phyloP scores from a whole-genome alignment of 2,888 invertebrate species.

The Eudemis profundana region DNA sequence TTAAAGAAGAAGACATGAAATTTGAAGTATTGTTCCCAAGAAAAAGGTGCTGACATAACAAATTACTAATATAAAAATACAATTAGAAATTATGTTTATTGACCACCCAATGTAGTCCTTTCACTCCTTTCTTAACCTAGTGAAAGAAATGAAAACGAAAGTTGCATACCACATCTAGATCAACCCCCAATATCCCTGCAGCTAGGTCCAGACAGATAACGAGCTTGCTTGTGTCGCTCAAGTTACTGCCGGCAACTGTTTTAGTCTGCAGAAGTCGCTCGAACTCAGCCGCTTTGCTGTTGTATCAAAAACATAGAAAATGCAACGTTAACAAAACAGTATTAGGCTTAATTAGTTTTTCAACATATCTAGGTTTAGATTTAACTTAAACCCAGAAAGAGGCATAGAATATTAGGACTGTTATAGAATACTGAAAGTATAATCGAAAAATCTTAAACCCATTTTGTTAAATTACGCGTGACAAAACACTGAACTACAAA shows the following conservation, averaged over 20 bases:
- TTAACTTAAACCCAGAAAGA: not conserved
- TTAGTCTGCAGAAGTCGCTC: conserved; percentile 80
- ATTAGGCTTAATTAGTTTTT: not conserved
- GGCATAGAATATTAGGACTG: not conserved
- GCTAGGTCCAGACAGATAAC: conserved; percentile 87
- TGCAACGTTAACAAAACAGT: not conserved
- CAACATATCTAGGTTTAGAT: not conserved
- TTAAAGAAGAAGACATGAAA: no score
- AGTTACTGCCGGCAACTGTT: conserved; percentile 67
- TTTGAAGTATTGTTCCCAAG: no score
- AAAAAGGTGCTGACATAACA: no score
- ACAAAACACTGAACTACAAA: not conserved
- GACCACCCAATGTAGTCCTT: no score
- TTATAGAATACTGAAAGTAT: not conserved
- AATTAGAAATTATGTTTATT: no score
- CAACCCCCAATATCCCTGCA: conserved; percentile 74
- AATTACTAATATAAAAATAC: no score
- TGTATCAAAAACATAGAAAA: conserved; percentile 46
- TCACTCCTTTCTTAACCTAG: not conserved
- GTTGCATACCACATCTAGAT: conserved; percentile 81
- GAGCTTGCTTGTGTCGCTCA: conserved; percentile 86
- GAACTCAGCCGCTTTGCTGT: conserved; percentile 84
- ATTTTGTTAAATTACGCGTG: not conserved
- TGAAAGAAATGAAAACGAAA: not conserved
- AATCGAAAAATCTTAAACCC: not conserved